Conservation (phyloP, 2,113 vertebrate genomes). For the Tiliqua scincoides region DNA sequence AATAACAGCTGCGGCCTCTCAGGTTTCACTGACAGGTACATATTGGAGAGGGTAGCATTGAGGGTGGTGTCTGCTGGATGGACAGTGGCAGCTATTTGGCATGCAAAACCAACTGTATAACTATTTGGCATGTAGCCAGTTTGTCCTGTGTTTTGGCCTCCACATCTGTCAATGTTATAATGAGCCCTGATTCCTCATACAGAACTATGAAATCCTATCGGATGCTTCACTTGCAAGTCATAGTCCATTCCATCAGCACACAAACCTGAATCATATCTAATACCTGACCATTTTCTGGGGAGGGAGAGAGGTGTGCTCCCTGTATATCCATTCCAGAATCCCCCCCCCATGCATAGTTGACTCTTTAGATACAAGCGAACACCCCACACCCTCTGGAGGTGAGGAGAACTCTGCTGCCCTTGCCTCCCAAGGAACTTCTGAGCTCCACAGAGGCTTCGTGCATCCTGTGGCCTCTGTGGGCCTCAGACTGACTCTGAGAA, state of each 20-base stretch:
- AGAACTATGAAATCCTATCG: neutral
- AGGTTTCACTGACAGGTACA: neutral
- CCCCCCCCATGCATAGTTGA: no score
- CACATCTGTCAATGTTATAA: neutral
- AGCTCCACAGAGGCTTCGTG: no score
- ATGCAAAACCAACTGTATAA: neutral
- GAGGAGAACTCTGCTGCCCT: no score
- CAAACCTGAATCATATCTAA: neutral
- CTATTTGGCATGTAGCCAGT: neutral
- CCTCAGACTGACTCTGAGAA: no score
- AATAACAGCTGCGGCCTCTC: neutral
- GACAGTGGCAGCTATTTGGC: slow-evolving; percentile 40
- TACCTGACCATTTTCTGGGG: no score
- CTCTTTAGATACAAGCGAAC: no score
- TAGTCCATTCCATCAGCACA: neutral
- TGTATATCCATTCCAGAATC: no score
- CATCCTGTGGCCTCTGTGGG: no score
- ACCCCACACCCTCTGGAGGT: no score
- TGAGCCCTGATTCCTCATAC: neutral
- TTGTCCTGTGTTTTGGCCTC: neutral
- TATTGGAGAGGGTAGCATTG: neutral
- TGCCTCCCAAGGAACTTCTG: no score
- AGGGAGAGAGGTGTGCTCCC: no score
- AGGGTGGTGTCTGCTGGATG: neutral
- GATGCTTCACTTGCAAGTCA: neutral